Evolutionary conservation across 2,113 vertebrate genomes (phyloP).

Genomic region (Hyaena hyaena): DNA sequence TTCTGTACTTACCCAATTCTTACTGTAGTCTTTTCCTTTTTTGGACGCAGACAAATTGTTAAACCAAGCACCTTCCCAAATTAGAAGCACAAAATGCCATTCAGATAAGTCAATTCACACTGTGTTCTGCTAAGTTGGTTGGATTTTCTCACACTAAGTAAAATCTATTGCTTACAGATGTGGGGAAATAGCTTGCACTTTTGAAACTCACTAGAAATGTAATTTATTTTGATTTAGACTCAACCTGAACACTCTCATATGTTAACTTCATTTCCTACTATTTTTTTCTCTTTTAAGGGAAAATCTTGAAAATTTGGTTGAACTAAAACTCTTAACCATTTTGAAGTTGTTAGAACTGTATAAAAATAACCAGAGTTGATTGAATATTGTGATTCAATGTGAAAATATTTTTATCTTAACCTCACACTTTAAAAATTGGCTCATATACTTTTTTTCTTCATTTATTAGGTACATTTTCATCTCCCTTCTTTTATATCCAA

Average conservation of each 20-base stretch:
- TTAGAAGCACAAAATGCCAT: conserved; percentile 79
- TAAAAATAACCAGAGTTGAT: conserved; percentile 10
- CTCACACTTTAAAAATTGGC: not conserved
- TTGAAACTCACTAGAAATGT: conserved; percentile 9
- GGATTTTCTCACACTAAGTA: conserved; percentile 14
- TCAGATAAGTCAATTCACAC: conserved; percentile 59
- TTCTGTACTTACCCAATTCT: not conserved
- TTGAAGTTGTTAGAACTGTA: not conserved
- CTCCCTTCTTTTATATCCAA: not conserved
- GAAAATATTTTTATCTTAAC: conserved; percentile 1
- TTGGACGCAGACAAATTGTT: conserved; percentile 70
- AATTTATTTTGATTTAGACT: conserved; percentile 38
- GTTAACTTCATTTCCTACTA: not conserved
- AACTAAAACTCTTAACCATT: not conserved
- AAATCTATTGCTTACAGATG: not conserved
- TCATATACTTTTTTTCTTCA: not conserved
- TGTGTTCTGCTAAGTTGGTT: conserved; percentile 58
- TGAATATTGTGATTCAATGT: not conserved
- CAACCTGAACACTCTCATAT: not conserved
- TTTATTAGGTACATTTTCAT: not conserved
- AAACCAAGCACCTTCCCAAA: conserved; percentile 74
- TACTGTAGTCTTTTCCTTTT: conserved; percentile 74
- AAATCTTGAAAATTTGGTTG: not conserved
- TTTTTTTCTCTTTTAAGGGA: not conserved
- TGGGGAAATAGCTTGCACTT: conserved; percentile 1